Conservation (phyloP, 2,888 invertebrate genomes). For the Harpagoxenus sublaevis region DNA sequence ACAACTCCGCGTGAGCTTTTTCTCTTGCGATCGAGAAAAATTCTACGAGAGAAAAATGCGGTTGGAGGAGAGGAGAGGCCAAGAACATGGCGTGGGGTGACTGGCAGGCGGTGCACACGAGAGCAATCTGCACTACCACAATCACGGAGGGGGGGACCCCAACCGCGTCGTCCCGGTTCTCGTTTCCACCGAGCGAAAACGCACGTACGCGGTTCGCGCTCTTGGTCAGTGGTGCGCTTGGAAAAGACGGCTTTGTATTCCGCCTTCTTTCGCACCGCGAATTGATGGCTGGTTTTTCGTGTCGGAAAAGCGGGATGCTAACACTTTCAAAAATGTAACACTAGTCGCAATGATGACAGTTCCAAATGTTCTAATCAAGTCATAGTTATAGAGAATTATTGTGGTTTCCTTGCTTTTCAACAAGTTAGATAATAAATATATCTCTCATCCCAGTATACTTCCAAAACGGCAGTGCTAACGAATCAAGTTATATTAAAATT, state of each 20-base stretch:
- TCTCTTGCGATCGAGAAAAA: conserved; percentile 49
- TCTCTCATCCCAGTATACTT: neutral
- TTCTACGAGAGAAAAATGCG: conserved; percentile 53
- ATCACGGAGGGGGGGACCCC: conserved; percentile 10
- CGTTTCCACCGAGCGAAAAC: conserved; percentile 49
- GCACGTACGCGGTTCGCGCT: conserved; percentile 48
- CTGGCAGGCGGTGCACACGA: conserved; percentile 55
- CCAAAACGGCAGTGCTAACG: too few relatives aligned
- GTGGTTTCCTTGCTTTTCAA: neutral
- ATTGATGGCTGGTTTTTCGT: conserved; percentile 21
- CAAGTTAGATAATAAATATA: neutral
- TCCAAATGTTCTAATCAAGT: neutral
- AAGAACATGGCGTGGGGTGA: conserved; percentile 54
- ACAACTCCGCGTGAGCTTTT: conserved; percentile 11
- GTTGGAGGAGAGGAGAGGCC: conserved; percentile 32
- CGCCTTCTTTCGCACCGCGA: conserved; percentile 18
- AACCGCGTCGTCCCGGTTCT: conserved; percentile 44
- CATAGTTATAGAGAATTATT: neutral
- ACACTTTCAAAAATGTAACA: neutral
- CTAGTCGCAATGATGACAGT: neutral
- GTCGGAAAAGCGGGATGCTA: neutral
- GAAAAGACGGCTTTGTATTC: conserved; percentile 31
- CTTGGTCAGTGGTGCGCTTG: conserved; percentile 43
- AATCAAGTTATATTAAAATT: neutral
- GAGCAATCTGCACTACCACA: conserved; percentile 49